Percentiles rank a stretch among this genome's conserved stretches.
Evolutionary conservation across 2,888 invertebrate species (phyloP).

Genomic region (Mechanitis mazaeus): DNA sequence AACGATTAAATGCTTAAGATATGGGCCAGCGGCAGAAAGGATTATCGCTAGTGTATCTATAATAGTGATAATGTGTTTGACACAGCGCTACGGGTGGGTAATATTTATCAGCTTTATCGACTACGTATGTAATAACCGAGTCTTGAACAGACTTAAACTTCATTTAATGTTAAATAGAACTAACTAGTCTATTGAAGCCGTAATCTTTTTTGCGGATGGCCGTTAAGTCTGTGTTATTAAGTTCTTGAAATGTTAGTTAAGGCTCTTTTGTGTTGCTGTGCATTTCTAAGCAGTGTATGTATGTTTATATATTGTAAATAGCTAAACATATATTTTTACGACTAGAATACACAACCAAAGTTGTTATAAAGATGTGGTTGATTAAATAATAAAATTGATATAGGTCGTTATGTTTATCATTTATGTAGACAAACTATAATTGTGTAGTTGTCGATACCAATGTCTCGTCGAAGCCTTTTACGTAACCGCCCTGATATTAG

Average conservation of each 20-base stretch:
- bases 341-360: conserved; percentile 78
- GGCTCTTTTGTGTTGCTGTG: conserved; percentile 73
- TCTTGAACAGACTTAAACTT: conserved; percentile 33
- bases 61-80: conserved; percentile 35
- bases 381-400: conserved; percentile 72
- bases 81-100: conserved; percentile 40
- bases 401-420: conserved; percentile 74
- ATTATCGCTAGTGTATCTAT: conserved; percentile 44
- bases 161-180: conserved; percentile 38
- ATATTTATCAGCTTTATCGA: conserved; percentile 39
- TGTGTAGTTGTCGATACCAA: conserved; percentile 58
- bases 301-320: conserved; percentile 76
- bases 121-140: conserved; percentile 34
- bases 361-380: conserved; percentile 78
- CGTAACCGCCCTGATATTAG: conserved; percentile 74
- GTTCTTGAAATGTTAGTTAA: conserved; percentile 68
- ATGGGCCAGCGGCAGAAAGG: conserved; percentile 60
- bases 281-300: conserved; percentile 78
- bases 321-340: conserved; percentile 77
- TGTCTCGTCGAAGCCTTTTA: conserved; percentile 63
- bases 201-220: conserved; percentile 63
- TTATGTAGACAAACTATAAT: conserved; percentile 52
- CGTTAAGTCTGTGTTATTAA: conserved; percentile 73
- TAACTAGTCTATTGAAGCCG: conserved; percentile 54
- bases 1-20: conserved; percentile 55